phyloP scores from a whole-genome alignment of 2,888 invertebrate species.

The Phyto melanocephala region DNA sequence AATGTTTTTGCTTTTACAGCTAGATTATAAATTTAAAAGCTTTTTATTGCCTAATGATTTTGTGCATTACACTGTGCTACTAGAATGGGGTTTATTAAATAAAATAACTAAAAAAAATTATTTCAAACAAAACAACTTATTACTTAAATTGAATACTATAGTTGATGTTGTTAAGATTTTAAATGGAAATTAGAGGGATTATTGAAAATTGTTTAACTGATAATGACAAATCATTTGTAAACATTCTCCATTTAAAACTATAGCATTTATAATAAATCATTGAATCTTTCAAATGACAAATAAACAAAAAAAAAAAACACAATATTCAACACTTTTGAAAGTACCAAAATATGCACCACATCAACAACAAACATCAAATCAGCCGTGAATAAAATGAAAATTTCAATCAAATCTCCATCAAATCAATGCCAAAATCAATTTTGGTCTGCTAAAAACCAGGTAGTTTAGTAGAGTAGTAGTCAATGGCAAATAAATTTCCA shows the following conservation, averaged over 20 bases:
- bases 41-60: too few relatives aligned
- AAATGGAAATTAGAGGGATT: too few relatives aligned
- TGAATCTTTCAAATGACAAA: neutral
- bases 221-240: conserved; percentile 40
- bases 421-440: conserved; percentile 68
- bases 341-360: neutral
- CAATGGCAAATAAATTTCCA: neutral
- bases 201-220: conserved; percentile 41
- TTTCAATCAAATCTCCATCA: conserved; percentile 68
- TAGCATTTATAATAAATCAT: conserved; percentile 53
- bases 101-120: too few relatives aligned
- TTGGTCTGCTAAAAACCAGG: conserved; percentile 47
- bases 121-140: too few relatives aligned
- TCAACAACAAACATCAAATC: neutral
- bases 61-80: too few relatives aligned
- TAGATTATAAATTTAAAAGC: neutral
- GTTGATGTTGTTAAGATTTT: neutral
- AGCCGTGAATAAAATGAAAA: conserved; percentile 54
- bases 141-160: too few relatives aligned
- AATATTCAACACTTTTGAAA: conserved; percentile 18
- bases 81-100: too few relatives aligned
- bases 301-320: neutral
- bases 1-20: neutral
- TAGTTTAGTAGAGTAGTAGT: neutral
- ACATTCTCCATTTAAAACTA: conserved; percentile 19